Evolutionary conservation across 2,113 vertebrate genomes (phyloP).

Genomic region (cat (Felis catus)): F.catus_Fca126_mat1.0 CM031415.1:129358501-129359000

Average conservation of each 20-base stretch:
- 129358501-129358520: not conserved
- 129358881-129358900: not conserved
- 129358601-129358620: not conserved
- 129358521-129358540: not conserved
- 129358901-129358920: conserved; percentile 8
- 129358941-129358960: not conserved
- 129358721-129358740: not conserved
- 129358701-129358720: not conserved
- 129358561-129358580: not conserved
- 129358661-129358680: not conserved
- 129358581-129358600: accelerated
- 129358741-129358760: not conserved
- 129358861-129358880: not conserved
- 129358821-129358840: not conserved
- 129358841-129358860: not conserved
- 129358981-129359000: not conserved
- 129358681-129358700: not conserved
- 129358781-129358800: not conserved
- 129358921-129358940: conserved; percentile 20
- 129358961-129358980: not conserved
- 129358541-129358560: not conserved
- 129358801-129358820: not conserved
- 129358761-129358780: not conserved
- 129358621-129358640: not conserved
- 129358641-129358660: not conserved